phyloP scores from a whole-genome alignment of 2,113 vertebrate species.

The Hypomesus transpacificus region DNA sequence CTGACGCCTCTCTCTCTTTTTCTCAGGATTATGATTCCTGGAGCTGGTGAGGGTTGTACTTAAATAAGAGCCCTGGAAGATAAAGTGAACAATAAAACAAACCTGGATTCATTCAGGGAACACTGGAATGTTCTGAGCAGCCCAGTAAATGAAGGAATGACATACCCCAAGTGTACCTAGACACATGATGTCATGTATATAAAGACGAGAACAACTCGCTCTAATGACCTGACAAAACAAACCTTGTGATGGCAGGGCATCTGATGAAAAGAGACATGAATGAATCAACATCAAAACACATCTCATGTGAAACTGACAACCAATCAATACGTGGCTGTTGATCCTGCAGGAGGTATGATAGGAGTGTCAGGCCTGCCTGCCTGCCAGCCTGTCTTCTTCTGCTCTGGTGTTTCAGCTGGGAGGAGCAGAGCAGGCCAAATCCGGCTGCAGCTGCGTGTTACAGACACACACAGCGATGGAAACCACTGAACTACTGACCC shows the following conservation, averaged over 20 bases:
- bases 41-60: background rate
- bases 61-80: constrained; percentile 4
- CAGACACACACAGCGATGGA: constrained; percentile 2
- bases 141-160: constrained; percentile 4
- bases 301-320: no score
- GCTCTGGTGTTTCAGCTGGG: background rate
- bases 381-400: background rate
- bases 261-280: no score
- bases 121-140: constrained; percentile 6
- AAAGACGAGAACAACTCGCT: no score
- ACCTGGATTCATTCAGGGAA: background rate
- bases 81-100: constrained; percentile 21
- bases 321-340: no score
- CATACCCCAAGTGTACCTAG: background rate
- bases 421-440: background rate
- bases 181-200: no score
- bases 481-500: constrained; percentile 7
- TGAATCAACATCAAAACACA: background rate
- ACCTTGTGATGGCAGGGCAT: no score
- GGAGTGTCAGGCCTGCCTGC: background rate
- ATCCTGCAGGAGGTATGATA: background rate
- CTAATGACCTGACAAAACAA: no score
- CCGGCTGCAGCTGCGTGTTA: background rate
- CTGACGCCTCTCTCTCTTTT: background rate
- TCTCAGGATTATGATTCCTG: constrained; percentile 9